A percentile compares a stretch with the other conserved stretches of the same genome.
phyloP scores from a whole-genome alignment of 2,113 vertebrate genomes.

The Sinocyclocheilus grahami region DNA sequence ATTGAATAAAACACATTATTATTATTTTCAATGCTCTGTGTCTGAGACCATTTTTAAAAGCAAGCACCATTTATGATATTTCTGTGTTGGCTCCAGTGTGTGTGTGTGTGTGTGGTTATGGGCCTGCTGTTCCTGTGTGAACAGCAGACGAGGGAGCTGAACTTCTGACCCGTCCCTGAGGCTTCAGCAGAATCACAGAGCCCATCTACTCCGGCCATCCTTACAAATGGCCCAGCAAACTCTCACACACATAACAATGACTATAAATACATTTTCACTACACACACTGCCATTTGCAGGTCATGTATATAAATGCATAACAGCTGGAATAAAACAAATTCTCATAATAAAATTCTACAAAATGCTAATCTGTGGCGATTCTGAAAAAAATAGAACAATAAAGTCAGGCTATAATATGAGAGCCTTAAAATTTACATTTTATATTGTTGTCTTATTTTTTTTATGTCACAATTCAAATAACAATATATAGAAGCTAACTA shows the following conservation, averaged over 20 bases:
- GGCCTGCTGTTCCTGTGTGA: constrained; percentile 62
- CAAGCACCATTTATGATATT: constrained; percentile 4
- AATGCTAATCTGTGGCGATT: not conserved
- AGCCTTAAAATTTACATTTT: not conserved
- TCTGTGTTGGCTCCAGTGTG: constrained; percentile 30
- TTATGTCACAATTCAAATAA: not conserved
- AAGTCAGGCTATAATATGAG: not conserved
- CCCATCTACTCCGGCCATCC: constrained; percentile 72
- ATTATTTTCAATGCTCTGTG: constrained; percentile 7
- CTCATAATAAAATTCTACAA: not conserved
- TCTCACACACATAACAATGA: constrained; percentile 27
- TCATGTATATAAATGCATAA: not conserved
- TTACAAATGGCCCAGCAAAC: not conserved
- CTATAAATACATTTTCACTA: constrained; percentile 28
- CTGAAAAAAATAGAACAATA: not conserved
- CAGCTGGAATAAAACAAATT: not conserved
- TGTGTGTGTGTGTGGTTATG: constrained; percentile 32
- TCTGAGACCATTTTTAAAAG: not conserved
- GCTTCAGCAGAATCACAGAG: constrained; percentile 67
- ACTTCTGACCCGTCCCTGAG: constrained; percentile 76
- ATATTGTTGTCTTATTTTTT: not conserved
- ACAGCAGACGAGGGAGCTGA: constrained; percentile 72
- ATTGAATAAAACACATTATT: not conserved
- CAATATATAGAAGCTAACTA: not conserved
- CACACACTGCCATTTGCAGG: constrained; percentile 14